These are phyloP conservation scores for Halcyon smyrnensis DNA, from an alignment of 2,797 vertebrate genomes.

Conservation along the genomic window DNA sequence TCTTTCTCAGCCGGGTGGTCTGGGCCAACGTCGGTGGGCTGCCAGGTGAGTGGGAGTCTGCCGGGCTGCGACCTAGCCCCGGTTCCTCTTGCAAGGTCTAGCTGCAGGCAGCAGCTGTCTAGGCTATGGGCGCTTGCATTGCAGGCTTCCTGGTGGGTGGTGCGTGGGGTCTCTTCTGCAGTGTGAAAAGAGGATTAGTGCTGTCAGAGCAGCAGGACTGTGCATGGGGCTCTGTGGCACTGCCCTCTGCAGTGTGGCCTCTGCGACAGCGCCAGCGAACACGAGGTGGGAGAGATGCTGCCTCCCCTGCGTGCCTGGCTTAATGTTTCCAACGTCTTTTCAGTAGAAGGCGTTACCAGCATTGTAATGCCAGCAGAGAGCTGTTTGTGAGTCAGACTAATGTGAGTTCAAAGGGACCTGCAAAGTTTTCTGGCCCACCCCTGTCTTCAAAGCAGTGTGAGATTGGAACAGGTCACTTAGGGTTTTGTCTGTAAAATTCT, in stretches of 20 bases:
- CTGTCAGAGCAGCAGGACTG: rapidly evolving
- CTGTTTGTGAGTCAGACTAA: rapidly evolving
- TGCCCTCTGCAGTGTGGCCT: neutral
- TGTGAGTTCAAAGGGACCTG: neutral
- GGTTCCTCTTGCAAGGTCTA: rapidly evolving
- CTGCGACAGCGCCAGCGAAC: rapidly evolving
- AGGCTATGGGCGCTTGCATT: rapidly evolving
- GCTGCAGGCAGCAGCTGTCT: rapidly evolving
- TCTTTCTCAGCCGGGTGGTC: conserved; percentile 92
- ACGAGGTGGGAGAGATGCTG: neutral
- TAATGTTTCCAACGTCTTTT: rapidly evolving
- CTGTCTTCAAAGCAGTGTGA: neutral
- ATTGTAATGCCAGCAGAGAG: rapidly evolving
- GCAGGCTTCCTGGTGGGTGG: rapidly evolving
- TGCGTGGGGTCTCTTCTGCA: rapidly evolving
- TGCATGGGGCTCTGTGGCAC: neutral
- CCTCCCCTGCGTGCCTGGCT: rapidly evolving
- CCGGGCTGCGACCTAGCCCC: neutral
- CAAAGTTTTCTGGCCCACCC: rapidly evolving
- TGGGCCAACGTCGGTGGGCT: conserved; percentile 93
- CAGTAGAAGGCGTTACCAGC: rapidly evolving
- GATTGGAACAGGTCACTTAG: rapidly evolving
- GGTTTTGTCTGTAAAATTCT: neutral
- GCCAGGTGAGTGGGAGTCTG: conserved; percentile 78
- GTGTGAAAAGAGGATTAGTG: rapidly evolving